A percentile compares a stretch with the other conserved stretches of the same genome.
Evolutionary conservation across 2,113 vertebrate genomes (phyloP).

Genomic region (Nicator chloris): DNA sequence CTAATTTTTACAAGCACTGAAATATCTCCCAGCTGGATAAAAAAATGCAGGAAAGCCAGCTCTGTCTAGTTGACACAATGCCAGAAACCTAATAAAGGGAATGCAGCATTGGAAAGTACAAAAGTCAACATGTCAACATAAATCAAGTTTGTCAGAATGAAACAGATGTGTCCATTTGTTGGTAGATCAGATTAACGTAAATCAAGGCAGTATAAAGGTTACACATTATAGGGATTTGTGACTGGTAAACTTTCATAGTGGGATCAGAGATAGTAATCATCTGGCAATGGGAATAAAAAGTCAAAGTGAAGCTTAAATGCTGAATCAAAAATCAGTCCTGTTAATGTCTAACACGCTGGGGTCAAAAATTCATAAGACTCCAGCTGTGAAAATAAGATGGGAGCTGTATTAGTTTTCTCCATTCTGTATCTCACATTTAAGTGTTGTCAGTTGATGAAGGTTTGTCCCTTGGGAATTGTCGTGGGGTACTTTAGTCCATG

Average conservation of each 20-base stretch:
- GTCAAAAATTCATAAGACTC: conserved; percentile 37
- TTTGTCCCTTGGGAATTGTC: conserved; percentile 48
- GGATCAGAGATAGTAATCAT: conserved; percentile 5
- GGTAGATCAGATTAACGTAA: conserved; percentile 54
- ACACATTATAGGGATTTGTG: conserved; percentile 10
- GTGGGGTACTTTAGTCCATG: conserved; percentile 37
- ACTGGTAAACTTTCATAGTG: conserved; percentile 37
- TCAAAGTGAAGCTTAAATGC: conserved; percentile 37
- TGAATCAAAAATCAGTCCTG: conserved; percentile 22
- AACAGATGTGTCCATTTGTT: conserved; percentile 48
- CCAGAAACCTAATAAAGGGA: conserved; percentile 34
- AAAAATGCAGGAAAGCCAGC: background rate
- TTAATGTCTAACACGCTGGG: conserved; percentile 36
- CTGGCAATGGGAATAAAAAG: conserved; percentile 34
- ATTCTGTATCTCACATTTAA: conserved; percentile 27
- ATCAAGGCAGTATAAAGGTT: conserved; percentile 16
- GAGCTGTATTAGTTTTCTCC: conserved; percentile 40
- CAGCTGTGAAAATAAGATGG: conserved; percentile 41
- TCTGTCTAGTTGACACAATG: background rate
- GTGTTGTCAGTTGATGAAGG: conserved; percentile 55
- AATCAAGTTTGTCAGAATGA: conserved; percentile 56
- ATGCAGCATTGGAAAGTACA: conserved; percentile 26
- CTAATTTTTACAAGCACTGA: background rate
- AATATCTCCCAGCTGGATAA: background rate
- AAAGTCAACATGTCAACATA: conserved; percentile 51